These are phyloP conservation scores for Cheumatopsyche charites DNA, from an alignment of 1,140 invertebrate genomes.

Conservation along the genomic window DNA sequence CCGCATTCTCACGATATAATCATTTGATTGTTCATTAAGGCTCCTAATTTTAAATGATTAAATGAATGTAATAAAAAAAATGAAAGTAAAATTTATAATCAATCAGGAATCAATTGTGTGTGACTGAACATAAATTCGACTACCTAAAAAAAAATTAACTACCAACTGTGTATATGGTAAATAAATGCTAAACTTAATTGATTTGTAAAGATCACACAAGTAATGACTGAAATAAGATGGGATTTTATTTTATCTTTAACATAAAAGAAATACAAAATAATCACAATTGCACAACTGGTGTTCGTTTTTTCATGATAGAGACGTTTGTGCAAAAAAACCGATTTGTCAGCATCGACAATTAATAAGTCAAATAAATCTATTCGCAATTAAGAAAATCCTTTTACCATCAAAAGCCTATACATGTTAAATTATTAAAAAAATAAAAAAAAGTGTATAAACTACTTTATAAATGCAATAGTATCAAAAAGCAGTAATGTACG, in stretches of 20 bases:
- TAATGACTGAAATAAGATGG: conserved; percentile 35
- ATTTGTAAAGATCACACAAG: conserved; percentile 41
- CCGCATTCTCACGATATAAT: conserved; percentile 1
- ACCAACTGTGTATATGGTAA: conserved; percentile 34
- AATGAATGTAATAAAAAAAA: not conserved
- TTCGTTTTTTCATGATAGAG: conserved; percentile 37
- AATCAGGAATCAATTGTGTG: not conserved
- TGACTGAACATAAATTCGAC: conserved; percentile 1
- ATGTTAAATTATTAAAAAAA: conserved; percentile 34
- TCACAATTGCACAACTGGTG: conserved; percentile 33
- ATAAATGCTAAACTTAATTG: conserved; percentile 37
- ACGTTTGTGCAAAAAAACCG: conserved; percentile 37
- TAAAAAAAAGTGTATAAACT: conserved; percentile 28
- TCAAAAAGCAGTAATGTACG: conserved; percentile 39
- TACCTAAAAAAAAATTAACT: conserved; percentile 35
- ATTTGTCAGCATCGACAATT: conserved; percentile 26
- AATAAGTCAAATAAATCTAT: conserved; percentile 34
- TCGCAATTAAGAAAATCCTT: conserved; percentile 37
- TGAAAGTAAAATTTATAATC: conserved; percentile 18
- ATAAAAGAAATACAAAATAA: conserved; percentile 36
- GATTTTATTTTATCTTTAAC: conserved; percentile 21
- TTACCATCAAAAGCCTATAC: conserved; percentile 33
- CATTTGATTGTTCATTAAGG: conserved; percentile 36
- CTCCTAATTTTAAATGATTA: conserved; percentile 5
- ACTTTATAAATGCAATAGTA: conserved; percentile 45